Percentiles rank a stretch among this genome's conserved stretches.
Conservation (phyloP, 2,113 vertebrate species). For the Nansenia antarctica region DNA sequence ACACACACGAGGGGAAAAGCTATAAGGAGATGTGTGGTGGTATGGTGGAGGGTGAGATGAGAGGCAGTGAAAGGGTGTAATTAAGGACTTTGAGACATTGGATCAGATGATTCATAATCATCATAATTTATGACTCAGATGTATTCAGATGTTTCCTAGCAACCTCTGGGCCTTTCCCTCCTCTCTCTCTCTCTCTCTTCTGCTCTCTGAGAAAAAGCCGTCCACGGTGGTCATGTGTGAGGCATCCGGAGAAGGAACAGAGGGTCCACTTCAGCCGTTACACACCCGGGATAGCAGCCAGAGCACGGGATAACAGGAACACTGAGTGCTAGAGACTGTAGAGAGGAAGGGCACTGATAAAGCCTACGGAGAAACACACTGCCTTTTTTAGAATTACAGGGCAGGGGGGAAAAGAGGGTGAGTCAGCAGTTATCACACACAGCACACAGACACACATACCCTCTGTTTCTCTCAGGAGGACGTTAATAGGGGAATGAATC, state of each 20-base stretch:
- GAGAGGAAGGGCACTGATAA: slow-evolving; percentile 31
- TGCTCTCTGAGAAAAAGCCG: background rate
- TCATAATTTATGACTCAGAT: slow-evolving; percentile 51
- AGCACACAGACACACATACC: slow-evolving; percentile 10
- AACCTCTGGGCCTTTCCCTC: slow-evolving; percentile 16
- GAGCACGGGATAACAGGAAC: slow-evolving; percentile 27
- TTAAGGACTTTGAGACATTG: slow-evolving; percentile 38
- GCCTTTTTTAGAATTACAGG: slow-evolving; percentile 65
- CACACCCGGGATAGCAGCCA: slow-evolving; percentile 20
- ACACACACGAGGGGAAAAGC: too few relatives aligned
- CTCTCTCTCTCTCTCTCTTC: background rate
- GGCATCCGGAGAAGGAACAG: slow-evolving; percentile 39
- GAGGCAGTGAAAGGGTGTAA: too few relatives aligned
- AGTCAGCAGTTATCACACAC: slow-evolving; percentile 41
- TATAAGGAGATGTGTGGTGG: too few relatives aligned
- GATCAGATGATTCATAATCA: slow-evolving; percentile 56
- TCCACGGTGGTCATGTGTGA: slow-evolving; percentile 54
- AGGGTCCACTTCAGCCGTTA: slow-evolving; percentile 32
- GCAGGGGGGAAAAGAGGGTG: slow-evolving; percentile 27
- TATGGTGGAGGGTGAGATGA: too few relatives aligned
- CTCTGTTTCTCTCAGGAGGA: slow-evolving; percentile 19
- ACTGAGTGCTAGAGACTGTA: slow-evolving; percentile 29
- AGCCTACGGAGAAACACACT: slow-evolving; percentile 18
- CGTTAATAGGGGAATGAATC: slow-evolving; percentile 57
- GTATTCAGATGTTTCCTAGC: slow-evolving; percentile 47